These are phyloP conservation scores for Leguminivora glycinivorella DNA, from an alignment of 1,140 invertebrate species.

Conservation along the genomic window DNA sequence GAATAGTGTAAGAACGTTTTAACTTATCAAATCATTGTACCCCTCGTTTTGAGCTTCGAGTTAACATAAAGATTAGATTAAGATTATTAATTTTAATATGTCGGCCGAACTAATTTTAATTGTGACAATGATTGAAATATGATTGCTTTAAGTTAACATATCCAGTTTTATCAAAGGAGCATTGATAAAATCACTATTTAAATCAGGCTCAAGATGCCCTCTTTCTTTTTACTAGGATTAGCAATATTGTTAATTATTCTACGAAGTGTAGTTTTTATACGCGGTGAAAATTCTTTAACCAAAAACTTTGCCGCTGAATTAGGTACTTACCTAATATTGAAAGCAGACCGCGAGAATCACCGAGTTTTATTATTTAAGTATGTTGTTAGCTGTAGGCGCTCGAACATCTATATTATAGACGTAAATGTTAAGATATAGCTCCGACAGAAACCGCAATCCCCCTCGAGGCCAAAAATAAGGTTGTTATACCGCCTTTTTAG, in stretches of 20 bases:
- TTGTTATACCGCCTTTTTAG: constrained; percentile 36
- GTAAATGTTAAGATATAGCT: constrained; percentile 6
- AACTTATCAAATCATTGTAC: background rate
- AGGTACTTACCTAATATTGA: constrained; percentile 17
- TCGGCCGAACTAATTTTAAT: constrained; percentile 12
- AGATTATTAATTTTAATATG: constrained; percentile 12
- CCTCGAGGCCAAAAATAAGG: constrained; percentile 34
- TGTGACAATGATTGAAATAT: background rate
- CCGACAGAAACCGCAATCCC: constrained; percentile 29
- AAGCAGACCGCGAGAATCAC: background rate
- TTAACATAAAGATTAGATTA: background rate
- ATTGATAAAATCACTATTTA: constrained; percentile 10
- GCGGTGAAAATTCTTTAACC: constrained; percentile 11
- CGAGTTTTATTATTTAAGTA: constrained; percentile 15
- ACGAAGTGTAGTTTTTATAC: constrained; percentile 9
- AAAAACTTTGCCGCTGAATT: constrained; percentile 29
- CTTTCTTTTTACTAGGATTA: constrained; percentile 18
- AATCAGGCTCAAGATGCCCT: constrained; percentile 17
- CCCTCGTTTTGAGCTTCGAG: background rate
- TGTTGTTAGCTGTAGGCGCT: constrained; percentile 17
- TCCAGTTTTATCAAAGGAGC: constrained; percentile 10
- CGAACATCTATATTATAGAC: constrained; percentile 19
- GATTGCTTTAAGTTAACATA: constrained; percentile 18
- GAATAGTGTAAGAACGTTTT: constrained; percentile 5
- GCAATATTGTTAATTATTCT: constrained; percentile 14